Conservation (phyloP, 2,888 invertebrate genomes). For the Lithophane socia region DNA sequence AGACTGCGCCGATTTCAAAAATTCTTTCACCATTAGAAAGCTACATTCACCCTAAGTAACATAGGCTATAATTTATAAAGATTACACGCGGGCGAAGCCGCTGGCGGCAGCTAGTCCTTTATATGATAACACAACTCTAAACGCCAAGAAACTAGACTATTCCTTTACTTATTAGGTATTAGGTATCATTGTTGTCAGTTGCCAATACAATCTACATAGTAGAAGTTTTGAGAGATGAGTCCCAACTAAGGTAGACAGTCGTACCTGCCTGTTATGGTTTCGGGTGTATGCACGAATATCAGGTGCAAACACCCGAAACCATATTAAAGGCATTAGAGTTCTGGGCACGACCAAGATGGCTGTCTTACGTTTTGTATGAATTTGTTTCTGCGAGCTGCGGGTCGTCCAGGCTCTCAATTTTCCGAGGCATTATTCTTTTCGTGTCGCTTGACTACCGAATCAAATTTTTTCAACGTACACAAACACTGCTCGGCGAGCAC, state of each 20-base stretch:
- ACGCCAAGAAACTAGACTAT: background rate
- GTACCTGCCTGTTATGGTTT: background rate
- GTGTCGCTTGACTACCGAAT: background rate
- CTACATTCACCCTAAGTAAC: too few relatives aligned
- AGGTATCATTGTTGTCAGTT: slow-evolving; percentile 6
- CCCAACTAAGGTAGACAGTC: background rate
- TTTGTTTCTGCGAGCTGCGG: background rate
- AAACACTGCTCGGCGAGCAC: too few relatives aligned
- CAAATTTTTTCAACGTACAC: background rate
- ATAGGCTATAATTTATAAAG: too few relatives aligned
- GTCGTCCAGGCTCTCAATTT: background rate
- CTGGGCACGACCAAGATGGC: background rate
- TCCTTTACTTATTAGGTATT: too few relatives aligned
- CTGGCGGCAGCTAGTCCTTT: too few relatives aligned
- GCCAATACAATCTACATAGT: background rate
- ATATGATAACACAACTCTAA: background rate
- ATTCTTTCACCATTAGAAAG: too few relatives aligned
- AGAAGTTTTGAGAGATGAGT: background rate
- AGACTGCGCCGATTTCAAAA: too few relatives aligned
- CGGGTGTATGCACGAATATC: background rate
- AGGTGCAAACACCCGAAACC: too few relatives aligned
- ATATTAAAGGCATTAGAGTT: background rate
- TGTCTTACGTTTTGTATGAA: background rate
- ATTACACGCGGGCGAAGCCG: too few relatives aligned
- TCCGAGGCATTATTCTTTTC: background rate